Evolutionary conservation across 2,113 vertebrate genomes (phyloP).

Genomic region (Muntiacus reevesi): DNA sequence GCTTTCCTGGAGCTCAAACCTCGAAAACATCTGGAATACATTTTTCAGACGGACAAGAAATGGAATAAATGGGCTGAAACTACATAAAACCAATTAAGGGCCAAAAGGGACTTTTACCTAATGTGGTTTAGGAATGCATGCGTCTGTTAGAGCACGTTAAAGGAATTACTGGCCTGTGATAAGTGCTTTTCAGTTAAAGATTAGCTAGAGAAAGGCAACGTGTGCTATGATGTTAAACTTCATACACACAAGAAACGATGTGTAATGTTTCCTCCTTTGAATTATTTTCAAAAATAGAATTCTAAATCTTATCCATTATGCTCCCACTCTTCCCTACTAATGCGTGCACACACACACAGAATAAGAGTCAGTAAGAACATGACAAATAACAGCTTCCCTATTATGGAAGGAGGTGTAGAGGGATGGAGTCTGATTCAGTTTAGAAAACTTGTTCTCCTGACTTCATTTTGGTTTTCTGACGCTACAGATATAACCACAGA

Average conservation of each 20-base stretch:
- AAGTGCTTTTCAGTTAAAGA: not conserved
- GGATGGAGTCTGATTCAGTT: conserved; percentile 62
- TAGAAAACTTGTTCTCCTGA: conserved; percentile 31
- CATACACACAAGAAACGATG: not conserved
- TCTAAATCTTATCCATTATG: conserved; percentile 66
- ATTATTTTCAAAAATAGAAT: conserved; percentile 52
- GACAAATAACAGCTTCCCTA: conserved; percentile 52
- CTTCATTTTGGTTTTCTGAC: not conserved
- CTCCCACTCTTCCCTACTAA: not conserved
- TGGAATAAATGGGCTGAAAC: conserved; percentile 26
- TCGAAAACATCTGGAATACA: conserved; percentile 60
- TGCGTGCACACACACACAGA: not conserved
- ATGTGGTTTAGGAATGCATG: not conserved
- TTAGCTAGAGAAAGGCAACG: not conserved
- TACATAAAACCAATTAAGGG: not conserved
- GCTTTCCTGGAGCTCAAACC: conserved; percentile 36
- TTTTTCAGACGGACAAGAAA: not conserved
- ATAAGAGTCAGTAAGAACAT: conserved; percentile 56
- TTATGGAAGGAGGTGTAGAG: conserved; percentile 37
- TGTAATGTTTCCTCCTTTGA: conserved; percentile 24
- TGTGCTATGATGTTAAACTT: conserved; percentile 18
- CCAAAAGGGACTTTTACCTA: not conserved
- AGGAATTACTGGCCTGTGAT: not conserved
- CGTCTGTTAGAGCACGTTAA: not conserved
- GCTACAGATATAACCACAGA: conserved; percentile 32